Percentiles rank a stretch among this genome's conserved stretches.
These are phyloP conservation scores for Manis crassicaudata DNA, from an alignment of 2,797 vertebrate species.

Conservation along the genomic window DNA sequence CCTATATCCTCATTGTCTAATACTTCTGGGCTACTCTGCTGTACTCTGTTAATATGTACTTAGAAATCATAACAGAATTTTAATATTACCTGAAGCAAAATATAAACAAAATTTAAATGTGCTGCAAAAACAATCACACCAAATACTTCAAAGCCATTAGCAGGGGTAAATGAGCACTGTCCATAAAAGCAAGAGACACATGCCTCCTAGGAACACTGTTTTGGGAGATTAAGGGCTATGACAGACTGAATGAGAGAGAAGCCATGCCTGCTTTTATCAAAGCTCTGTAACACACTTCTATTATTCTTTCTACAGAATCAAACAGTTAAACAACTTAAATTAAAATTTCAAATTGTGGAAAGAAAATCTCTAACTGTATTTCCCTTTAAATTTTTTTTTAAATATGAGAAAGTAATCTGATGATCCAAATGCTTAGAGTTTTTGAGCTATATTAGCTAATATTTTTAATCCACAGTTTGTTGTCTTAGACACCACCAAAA, in stretches of 20 bases:
- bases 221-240: background rate
- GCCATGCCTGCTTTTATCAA: background rate
- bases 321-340: background rate
- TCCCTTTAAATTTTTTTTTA: background rate
- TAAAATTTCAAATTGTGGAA: background rate
- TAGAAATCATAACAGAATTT: background rate
- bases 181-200: background rate
- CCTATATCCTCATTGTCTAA: background rate
- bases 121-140: background rate
- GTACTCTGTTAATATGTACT: background rate
- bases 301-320: background rate
- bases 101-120: constrained; percentile 21
- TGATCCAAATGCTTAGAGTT: background rate
- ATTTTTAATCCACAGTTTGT: background rate
- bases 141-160: background rate
- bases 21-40: background rate
- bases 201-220: background rate
- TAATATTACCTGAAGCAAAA: constrained; percentile 10
- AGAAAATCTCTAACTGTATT: background rate
- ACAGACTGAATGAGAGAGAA: background rate
- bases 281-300: background rate
- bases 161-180: background rate
- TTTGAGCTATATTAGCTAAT: background rate
- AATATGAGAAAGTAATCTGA: background rate
- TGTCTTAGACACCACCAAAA: background rate